Evolutionary conservation across 2,888 invertebrate genomes (phyloP).

Genomic region (Desoria tigrina): DNA sequence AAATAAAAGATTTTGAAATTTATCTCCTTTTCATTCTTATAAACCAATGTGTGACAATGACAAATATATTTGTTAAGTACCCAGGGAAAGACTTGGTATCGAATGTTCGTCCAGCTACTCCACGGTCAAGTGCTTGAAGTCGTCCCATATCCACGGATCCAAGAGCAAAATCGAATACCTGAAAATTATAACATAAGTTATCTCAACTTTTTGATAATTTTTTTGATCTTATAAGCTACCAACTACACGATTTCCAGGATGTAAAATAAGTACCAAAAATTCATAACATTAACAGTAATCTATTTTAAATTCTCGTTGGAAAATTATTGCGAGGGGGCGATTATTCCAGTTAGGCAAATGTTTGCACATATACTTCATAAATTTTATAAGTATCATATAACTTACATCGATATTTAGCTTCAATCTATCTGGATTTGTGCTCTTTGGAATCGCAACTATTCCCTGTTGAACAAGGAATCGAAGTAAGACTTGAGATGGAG

Average conservation of each 20-base stretch:
- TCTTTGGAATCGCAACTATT: constrained; percentile 79
- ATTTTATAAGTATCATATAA: background rate
- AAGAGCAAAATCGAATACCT: constrained; percentile 70
- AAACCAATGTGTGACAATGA: too few relatives aligned
- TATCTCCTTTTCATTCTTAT: background rate
- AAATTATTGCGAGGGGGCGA: too few relatives aligned
- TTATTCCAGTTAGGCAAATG: too few relatives aligned
- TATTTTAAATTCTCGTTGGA: too few relatives aligned
- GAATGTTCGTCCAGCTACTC: constrained; percentile 55
- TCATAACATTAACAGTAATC: too few relatives aligned
- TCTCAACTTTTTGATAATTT: too few relatives aligned
- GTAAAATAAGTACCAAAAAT: too few relatives aligned
- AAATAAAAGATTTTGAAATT: background rate
- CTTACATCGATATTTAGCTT: constrained; percentile 52
- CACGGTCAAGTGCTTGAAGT: constrained; percentile 67
- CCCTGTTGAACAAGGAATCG: constrained; percentile 71
- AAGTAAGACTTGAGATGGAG: constrained; percentile 74
- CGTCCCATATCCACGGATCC: constrained; percentile 65
- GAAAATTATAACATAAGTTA: too few relatives aligned
- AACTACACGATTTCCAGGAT: too few relatives aligned
- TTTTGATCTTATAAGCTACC: too few relatives aligned
- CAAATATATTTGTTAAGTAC: too few relatives aligned
- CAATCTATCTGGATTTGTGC: constrained; percentile 67
- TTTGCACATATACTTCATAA: background rate
- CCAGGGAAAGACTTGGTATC: constrained; percentile 26